phyloP scores from a whole-genome alignment of 2,797 vertebrate species.

The Amniataba percoides region DNA sequence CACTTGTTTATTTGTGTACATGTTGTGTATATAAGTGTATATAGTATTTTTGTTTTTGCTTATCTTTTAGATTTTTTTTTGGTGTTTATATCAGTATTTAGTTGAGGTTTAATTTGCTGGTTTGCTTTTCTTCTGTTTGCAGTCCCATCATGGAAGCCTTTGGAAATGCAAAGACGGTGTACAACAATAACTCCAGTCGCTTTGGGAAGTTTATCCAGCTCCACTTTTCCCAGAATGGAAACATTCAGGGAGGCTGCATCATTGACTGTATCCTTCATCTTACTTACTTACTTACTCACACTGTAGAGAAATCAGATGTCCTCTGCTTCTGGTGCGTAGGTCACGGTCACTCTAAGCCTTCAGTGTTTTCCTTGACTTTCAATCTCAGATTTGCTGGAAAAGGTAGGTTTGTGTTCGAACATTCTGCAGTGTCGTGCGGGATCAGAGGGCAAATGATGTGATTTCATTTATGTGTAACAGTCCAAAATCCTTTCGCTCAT shows the following conservation, averaged over 20 bases:
- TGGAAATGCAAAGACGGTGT: conserved; percentile 94
- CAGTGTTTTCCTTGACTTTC: conserved; percentile 67
- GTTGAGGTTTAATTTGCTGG: background rate
- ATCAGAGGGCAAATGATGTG: background rate
- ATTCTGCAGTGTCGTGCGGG: background rate
- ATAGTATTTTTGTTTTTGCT: no score
- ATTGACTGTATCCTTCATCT: conserved; percentile 91
- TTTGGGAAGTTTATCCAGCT: conserved; percentile 96
- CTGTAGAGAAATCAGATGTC: background rate
- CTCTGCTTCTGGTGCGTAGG: background rate
- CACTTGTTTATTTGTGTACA: no score
- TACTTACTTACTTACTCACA: background rate
- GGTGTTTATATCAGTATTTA: no score
- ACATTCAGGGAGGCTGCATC: conserved; percentile 93
- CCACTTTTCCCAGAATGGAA: conserved; percentile 92
- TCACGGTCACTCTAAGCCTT: background rate
- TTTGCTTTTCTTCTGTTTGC: conserved; percentile 49
- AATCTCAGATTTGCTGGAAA: conserved; percentile 81
- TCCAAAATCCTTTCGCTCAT: background rate
- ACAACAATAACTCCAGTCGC: conserved; percentile 96
- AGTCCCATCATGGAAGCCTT: conserved; percentile 95
- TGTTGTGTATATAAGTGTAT: no score
- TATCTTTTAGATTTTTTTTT: background rate
- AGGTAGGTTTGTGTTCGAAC: conserved; percentile 65
- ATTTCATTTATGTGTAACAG: background rate